Evolutionary conservation across 1,140 invertebrate species (phyloP).

Genomic region (Penaeus japonicus): DNA sequence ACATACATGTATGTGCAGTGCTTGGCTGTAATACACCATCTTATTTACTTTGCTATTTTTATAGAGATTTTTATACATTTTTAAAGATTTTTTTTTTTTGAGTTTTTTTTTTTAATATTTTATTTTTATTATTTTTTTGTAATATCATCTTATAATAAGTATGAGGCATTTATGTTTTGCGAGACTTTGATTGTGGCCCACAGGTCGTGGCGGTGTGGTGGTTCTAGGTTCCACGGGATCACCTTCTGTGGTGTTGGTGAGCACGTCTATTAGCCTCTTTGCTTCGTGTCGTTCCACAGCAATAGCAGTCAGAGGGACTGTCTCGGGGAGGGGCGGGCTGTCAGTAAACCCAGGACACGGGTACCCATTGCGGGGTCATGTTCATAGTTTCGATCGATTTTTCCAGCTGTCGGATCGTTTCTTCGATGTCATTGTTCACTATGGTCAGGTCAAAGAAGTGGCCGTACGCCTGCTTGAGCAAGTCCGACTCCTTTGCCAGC

Average conservation of each 20-base stretch:
- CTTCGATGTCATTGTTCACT: slow-evolving; percentile 99
- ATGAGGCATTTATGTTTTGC: slow-evolving; percentile 33
- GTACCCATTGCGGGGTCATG: slow-evolving; percentile 90
- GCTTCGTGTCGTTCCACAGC: slow-evolving; percentile 56
- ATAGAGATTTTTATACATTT: slow-evolving; percentile 8
- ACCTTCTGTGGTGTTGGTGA: slow-evolving; percentile 51
- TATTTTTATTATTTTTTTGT: too few relatives aligned
- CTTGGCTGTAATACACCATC: slow-evolving; percentile 7
- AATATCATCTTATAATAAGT: slow-evolving; percentile 10
- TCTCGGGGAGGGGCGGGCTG: slow-evolving; percentile 59
- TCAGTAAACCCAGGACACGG: slow-evolving; percentile 95
- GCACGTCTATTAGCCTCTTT: slow-evolving; percentile 49
- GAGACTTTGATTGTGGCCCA: slow-evolving; percentile 50
- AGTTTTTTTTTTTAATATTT: too few relatives aligned
- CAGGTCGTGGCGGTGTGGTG: slow-evolving; percentile 44
- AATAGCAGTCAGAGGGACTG: slow-evolving; percentile 59
- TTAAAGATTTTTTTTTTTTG: too few relatives aligned
- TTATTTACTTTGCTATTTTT: slow-evolving; percentile 21
- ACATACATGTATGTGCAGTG: slow-evolving; percentile 11
- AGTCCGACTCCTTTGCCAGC: slow-evolving; percentile 93
- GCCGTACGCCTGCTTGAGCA: slow-evolving; percentile 93
- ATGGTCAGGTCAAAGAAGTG: slow-evolving; percentile 98
- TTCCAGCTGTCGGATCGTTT: slow-evolving; percentile 93
- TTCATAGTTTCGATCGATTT: slow-evolving; percentile 88
- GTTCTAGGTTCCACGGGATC: slow-evolving; percentile 41